Evolutionary conservation across 2,113 vertebrate genomes (phyloP).

Genomic region (Ptyas mucosa): DNA sequence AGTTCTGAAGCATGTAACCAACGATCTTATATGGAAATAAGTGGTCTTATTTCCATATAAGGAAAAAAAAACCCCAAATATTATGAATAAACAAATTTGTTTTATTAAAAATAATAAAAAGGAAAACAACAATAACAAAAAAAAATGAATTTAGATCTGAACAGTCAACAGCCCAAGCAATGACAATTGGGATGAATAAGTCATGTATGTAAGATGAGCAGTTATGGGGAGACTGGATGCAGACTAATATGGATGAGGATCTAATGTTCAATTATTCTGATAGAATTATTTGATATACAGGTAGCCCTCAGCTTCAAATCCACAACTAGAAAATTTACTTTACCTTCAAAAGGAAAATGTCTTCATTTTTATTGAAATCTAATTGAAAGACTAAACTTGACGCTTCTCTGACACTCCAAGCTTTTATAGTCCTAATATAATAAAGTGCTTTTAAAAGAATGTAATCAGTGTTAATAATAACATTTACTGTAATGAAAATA

Average conservation of each 20-base stretch:
- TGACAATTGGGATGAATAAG: background rate
- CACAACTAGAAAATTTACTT: background rate
- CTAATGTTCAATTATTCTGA: background rate
- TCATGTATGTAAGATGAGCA: background rate
- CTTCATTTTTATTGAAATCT: background rate
- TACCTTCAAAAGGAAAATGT: background rate
- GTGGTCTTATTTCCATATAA: background rate
- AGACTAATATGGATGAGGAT: background rate
- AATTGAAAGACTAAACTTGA: background rate
- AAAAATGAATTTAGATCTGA: background rate
- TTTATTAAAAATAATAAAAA: background rate
- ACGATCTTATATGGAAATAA: no score
- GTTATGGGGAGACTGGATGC: background rate
- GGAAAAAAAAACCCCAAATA: background rate
- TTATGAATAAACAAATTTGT: background rate
- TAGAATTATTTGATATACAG: background rate
- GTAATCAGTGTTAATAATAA: background rate
- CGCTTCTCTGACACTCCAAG: background rate
- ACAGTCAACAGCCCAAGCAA: background rate
- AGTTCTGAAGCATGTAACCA: background rate
- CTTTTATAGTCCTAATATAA: background rate
- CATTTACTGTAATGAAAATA: background rate
- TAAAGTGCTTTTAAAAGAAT: background rate
- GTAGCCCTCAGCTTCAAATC: background rate
- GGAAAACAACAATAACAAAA: background rate